Evolutionary conservation across 2,797 vertebrate species (phyloP), one percentile per base, ranked within the genome.

Genomic region (Peromyscus aztecus): DNA sequence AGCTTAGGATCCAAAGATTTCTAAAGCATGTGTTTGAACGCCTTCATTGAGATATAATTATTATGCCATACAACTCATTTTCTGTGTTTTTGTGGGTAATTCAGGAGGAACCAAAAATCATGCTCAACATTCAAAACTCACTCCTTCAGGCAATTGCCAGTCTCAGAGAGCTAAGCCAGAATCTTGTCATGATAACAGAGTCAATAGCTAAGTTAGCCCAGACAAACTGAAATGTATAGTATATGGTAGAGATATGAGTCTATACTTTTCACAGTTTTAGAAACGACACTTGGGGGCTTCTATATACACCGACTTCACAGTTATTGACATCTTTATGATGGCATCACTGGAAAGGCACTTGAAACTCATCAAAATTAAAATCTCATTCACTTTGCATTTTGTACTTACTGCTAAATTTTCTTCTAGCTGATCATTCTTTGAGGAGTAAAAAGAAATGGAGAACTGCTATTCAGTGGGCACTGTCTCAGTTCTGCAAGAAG

Each of bases 311-410:
- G 29, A 59, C 40, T 77, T 61, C 43, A 80, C 29, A 29, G 0
- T 84, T 63, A 29, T 24, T 46, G 14, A 67, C 1, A 12, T 14
- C 40, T 10, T n/a, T 46, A 11, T 17, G 3, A 63, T 1, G 31
- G 52, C 34, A 40, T 43, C 37, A 49, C 43, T n/a, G 19, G 57
- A 81, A 78, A n/a, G 37, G 16, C 16, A 63, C 21, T 69, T 40
- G 61, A 92, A 90, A 92, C n/a, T 76, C 78, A 92, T 11, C n/a
- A 65, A 24, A 29, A 27, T 40, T 17, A 23, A 40, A 86, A 91
- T 87, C 69, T 85, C 81, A 81, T 46, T 93, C 13, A 87, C 46
- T 92, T 90, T 59, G 14, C 34, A 46, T 80, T 94, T n/a, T 77
- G 29, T 76, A 52, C 49, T 73, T 78, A 37, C 29, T 67, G 16